Evolutionary conservation across 1,140 invertebrate species (phyloP), one percentile per base, ranked within the genome.

Genomic region (Zaprionus inermis): DNA sequence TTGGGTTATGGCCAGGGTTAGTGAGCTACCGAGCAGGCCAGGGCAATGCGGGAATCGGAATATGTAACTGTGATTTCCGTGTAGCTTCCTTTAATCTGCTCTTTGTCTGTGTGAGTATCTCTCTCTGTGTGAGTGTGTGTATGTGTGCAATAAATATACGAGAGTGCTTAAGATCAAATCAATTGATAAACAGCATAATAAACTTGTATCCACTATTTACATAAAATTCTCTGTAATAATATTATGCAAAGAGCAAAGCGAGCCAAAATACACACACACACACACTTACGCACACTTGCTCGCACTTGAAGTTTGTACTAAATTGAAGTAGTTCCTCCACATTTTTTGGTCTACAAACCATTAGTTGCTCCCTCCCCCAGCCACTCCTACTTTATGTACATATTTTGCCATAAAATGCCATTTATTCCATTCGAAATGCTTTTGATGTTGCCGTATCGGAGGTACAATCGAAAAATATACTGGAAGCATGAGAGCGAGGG

Each of bases 171-270:
- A 89, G 84, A 88, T 89, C 84, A 89, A 89, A 89, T 88, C 84
- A 88, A 88, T 89, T 88, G 84, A 88, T 88, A 89, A 84, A 78
- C 73, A 88, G 84, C 79, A 81, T 89, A 88, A 88, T 88, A 88
- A 88, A 88, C 84, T 84, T 84, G 84, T 88, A 82, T 82, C 76
- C 68, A 84, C 77, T 86, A 88, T 86, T 81, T 78, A 81, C 78
- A 84, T 85, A 85, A 72, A 84, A 74, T 70, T 60, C 76, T 56
- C 65, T 76, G 49, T 76, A 83, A 83, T 83, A 83, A 76, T 83
- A 72, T 83, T 79, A 82, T 79, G 44, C 76, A 64, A 72, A 78
- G 81, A 78, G 76, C 68, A 68, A 67, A 71, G 46, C 58, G 60
- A 72, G 64, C 78, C 63, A 64, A 57, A 49, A 52, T 28, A 57